Base-by-base conservation (phyloP, 2,888 invertebrate species). In the Ornithoptera alexandrae region DNA sequence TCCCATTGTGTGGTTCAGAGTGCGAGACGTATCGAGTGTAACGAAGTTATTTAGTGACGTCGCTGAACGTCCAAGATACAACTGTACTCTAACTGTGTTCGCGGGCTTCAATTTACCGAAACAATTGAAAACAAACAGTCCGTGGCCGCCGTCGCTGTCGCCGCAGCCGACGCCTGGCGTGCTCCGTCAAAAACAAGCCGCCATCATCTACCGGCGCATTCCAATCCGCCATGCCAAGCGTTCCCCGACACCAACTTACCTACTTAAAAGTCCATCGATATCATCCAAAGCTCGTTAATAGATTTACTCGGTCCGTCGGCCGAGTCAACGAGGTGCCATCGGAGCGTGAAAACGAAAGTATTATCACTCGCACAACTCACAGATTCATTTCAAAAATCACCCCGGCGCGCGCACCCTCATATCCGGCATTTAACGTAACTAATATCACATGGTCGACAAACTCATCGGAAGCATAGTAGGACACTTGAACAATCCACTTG, bases 221-320 rank as follows among this genome's bases (percentile, higher is more conserved):
- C 79, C 77, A 74, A 72, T 76, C 75, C 73, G 74, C 74, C 76
- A 80, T 79, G 77, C 73, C 75, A 75, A 69, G 67, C 71, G 69
- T 68, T 74, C 68, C 72, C 74, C 74, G 72, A 72, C 64, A 69
- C 77, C 72, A 72, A 70, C 78, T 80, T 84, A 88, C 89, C 88
- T 89, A 81, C 74, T 86, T 39, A 89, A 77, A 83, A 81, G 82
- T 84, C 88, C 90, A 90, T 90, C 75, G 83, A 82, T 74, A 75
- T 75, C 75, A 72, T 72, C 63, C 69, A 70, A 73, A 72, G 71
- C 22, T 65, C 69, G 67, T 63, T 69, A 73, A 71, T 65, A 67
- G 60, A 68, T 65, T 62, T 74, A 76, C 67, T 71, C 46, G 59
- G 69, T 68, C 69, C 62, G 67, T 60, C 60, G 61, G 53, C 59